These are phyloP conservation scores for Drosophila sulfurigaster DNA, from an alignment of 1,140 invertebrate genomes.

Conservation along the genomic window DNA sequence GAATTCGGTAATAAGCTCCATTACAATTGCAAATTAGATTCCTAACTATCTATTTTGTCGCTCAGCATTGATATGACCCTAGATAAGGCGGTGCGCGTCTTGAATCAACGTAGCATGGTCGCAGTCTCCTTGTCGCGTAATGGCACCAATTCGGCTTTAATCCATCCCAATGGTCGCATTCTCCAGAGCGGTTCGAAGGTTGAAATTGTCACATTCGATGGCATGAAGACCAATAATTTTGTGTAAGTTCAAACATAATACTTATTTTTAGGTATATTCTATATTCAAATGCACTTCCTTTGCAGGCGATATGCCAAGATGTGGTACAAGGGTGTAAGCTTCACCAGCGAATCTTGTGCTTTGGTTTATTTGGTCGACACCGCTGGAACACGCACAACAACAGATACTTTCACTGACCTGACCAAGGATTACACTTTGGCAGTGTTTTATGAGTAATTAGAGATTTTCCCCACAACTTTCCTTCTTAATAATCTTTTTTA, in stretches of 20 bases:
- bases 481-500: neutral
- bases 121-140: constrained; percentile 90
- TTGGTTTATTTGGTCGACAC: constrained; percentile 94
- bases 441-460: constrained; percentile 89
- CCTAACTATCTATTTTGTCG: neutral
- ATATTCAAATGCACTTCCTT: neutral
- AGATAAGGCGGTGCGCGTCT: constrained; percentile 91
- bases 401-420: constrained; percentile 93
- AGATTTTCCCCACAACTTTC: too few species aligned
- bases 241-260: constrained; percentile 61
- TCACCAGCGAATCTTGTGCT: constrained; percentile 93
- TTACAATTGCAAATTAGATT: neutral
- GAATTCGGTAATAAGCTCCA: constrained; percentile 85
- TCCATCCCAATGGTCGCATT: constrained; percentile 93
- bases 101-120: constrained; percentile 92
- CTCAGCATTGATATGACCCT: constrained; percentile 92
- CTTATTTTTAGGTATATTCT: neutral
- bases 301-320: constrained; percentile 91
- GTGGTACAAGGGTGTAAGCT: constrained; percentile 95
- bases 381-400: constrained; percentile 93
- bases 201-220: constrained; percentile 88
- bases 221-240: constrained; percentile 81
- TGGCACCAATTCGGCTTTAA: constrained; percentile 90
- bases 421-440: constrained; percentile 92
- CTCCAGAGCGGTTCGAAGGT: constrained; percentile 93